Evolutionary conservation across 2,113 vertebrate genomes (phyloP), one percentile per base, ranked within the genome.

Genomic region (Psilopogon haemacephalus): DNA sequence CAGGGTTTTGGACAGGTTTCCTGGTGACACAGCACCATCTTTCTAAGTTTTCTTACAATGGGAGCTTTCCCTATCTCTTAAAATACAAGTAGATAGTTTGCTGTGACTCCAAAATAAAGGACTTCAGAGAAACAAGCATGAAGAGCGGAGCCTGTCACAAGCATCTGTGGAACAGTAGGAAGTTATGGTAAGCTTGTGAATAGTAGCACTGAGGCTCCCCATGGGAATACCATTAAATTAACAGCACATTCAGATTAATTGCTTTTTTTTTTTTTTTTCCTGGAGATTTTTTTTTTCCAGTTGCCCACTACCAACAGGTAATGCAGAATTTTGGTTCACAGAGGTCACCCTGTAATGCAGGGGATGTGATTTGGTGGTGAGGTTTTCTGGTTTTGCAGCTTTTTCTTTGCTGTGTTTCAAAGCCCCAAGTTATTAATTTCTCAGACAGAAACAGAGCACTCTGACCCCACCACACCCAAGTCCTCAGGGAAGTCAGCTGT

Each of bases 151-250:
- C 56, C 46, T 89, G 78, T 85, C 78, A 56, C 79, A 92, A 84
- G 63, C 89, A 83, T 72, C 94, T 96, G 94, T 68, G 60, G 81
- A 96, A 77, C 84, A 91, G 86, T 54, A 73, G 87, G 91, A 91
- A 83, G 56, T 64, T 83, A 87, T 32, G 67, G 86, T n/a, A 85
- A 88, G 59, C 71, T 84, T 59, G 64, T 94, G 89, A 88, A 77
- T 88, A 87, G 95, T 89, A 96, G 84, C 72, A 83, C 56, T 85
- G 59, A 89, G 42, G 68, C 24, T 91, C 52, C 87, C 68, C 19
- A 11, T n/a, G 78, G 87, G 75, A 87, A 87, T 83, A 85, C 64
- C 52, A 59, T 87, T 89, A 90, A 92, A 96, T 92, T 96, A 94
- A 92, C 72, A 92, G 60, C 89, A 89, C 82, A 80, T 85, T 89